Evolutionary conservation across 1,140 invertebrate species (phyloP), one percentile per base, ranked within the genome.

Genomic region (Octopus bimaculoides): DNA sequence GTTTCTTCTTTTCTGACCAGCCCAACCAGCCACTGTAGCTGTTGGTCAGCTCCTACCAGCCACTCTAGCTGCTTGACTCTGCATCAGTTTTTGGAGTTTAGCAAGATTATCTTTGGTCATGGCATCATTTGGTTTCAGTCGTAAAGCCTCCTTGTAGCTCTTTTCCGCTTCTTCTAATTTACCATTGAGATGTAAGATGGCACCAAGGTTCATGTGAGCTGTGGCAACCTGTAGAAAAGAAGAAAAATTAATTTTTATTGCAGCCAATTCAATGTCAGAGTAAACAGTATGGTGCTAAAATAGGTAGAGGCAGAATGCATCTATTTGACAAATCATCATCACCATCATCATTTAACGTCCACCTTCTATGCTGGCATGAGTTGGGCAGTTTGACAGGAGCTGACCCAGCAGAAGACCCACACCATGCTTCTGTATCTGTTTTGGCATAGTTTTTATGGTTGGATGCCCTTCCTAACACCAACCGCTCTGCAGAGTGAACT

Each of bases 171-270:
- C 95, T 17, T 91, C 90, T 80, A 96, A 94, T 91, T 97, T 96
- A 10, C 95, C 95, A 88, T 97, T 96, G 75, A 97, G 91, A 90
- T 98, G 96, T 52, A 97, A 91, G 87, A 98, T 98, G 71, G 96
- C 96, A 20, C 96, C 97, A 55, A 98, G 90, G 89, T 98, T 98
- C 85, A 96, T 96, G 89, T 97, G 96, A 78, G 95, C 95, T 79
- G 95, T 93, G 0, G 96, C 94, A 85, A 97, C 95, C 93, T 95
- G 92, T 52, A 91, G 91, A 82, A 76, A 76, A 79, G 78, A 66
- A 53, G n/a, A 52, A 54, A 54, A 5, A 77, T 55, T 9, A 75
- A 26, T 5, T n/a, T 20, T 56, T 20, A 54, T 78, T 77, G 53
- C 75, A 78, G 26, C 77, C 6, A 76, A 12, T 9, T 56, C 14